Conservation (phyloP, 2,797 vertebrate species). For the Rhinogobio ventralis region DNA sequence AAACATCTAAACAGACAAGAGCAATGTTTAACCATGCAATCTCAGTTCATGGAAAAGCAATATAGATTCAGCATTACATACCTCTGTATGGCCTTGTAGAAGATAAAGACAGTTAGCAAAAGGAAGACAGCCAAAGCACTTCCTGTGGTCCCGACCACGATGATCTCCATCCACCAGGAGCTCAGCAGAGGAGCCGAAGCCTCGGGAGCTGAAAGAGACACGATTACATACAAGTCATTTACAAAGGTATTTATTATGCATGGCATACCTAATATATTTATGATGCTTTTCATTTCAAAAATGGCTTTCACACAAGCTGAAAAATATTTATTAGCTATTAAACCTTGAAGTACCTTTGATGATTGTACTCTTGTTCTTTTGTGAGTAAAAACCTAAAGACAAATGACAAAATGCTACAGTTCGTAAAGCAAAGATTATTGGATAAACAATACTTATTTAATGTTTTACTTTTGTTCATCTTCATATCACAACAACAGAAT, state of each 20-base stretch:
- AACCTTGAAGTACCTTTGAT: neutral
- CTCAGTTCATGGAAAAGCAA: neutral
- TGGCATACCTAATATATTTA: neutral
- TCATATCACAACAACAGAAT: neutral
- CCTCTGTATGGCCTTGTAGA: slow-evolving; percentile 99
- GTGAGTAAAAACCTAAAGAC: neutral
- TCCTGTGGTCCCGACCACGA: slow-evolving; percentile 87
- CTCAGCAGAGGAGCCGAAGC: slow-evolving; percentile 74
- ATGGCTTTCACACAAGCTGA: neutral
- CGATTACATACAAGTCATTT: neutral
- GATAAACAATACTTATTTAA: neutral
- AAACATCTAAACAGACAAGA: neutral
- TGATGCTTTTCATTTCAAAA: neutral
- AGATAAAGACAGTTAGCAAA: slow-evolving; percentile 92
- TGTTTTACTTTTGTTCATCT: neutral
- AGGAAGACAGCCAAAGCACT: slow-evolving; percentile 89
- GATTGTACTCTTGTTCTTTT: neutral
- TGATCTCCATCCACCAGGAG: slow-evolving; percentile 91
- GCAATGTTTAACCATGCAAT: neutral
- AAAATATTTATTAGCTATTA: neutral
- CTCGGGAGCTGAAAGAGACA: slow-evolving; percentile 77
- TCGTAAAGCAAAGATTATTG: neutral
- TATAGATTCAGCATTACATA: slow-evolving; percentile 62
- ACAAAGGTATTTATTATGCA: neutral
- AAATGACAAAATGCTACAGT: neutral